Percentiles rank a stretch among this genome's conserved stretches.
phyloP scores from a whole-genome alignment of 2,113 vertebrate genomes.

The Otis tarda region DNA sequence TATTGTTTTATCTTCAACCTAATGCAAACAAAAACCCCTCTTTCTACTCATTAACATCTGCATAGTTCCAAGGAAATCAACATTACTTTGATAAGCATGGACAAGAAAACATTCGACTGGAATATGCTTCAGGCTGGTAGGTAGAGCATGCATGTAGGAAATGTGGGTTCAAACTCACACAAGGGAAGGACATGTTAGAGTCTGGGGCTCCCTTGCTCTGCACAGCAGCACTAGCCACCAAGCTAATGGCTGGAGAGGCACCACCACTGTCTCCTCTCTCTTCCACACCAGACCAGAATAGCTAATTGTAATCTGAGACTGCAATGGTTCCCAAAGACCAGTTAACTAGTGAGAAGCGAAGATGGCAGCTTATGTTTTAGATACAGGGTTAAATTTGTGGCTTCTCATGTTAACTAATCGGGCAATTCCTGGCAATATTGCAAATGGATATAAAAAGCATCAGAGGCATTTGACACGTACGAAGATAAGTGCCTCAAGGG shows the following conservation, averaged over 20 bases:
- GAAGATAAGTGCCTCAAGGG: background rate
- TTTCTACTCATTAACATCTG: background rate
- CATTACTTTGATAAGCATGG: background rate
- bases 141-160: background rate
- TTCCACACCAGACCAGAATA: background rate
- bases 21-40: background rate
- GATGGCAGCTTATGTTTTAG: background rate
- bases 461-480: background rate
- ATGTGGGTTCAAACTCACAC: fast-evolving
- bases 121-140: background rate
- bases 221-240: background rate
- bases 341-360: background rate
- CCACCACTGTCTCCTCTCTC: background rate
- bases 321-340: background rate
- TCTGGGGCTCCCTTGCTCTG: background rate
- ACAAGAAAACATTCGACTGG: background rate
- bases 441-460: background rate
- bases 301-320: background rate
- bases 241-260: background rate
- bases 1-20: background rate
- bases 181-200: background rate
- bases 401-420: background rate
- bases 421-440: background rate
- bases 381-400: fast-evolving
- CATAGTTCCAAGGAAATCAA: background rate